Base-by-base conservation (phyloP, 2,113 vertebrate species). In the Mustelus asterias region DNA sequence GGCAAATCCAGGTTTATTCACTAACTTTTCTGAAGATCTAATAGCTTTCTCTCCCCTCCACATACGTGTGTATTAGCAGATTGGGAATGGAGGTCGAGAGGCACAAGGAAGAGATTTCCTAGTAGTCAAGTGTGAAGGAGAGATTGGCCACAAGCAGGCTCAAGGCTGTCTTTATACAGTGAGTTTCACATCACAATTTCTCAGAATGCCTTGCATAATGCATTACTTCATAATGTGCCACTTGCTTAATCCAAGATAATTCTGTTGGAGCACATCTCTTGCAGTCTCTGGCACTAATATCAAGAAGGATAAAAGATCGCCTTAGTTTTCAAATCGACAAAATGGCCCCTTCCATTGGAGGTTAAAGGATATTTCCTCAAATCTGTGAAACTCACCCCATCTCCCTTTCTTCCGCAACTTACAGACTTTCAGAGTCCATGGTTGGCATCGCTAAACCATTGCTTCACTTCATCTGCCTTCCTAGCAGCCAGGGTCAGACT, bases 361-460 rank as follows among this genome's bases (percentile, higher is more conserved):
- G 85, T 48, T 54, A 88, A 88, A 88, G 85, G 41, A 88, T 88
- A 88, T 10, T 86, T 86, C 41, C 83, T 48, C 85, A 88, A 54
- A 58, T 88, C 48, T 88, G 22, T 54, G 54, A 54, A 86, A 48
- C 37, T 86, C 83, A 54, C 22, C 5, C 70, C 54, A 10, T 29
- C 24, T 88, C 58, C 85, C 48, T 26, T 88, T 88, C 85, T 29
- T 48, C 26, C 44, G 13, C 20, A 88, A 88, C 1, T 10, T 58
- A 9, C 22, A 88, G 85, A 54, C 1, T 88, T 88, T 54, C 10
- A 86, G 29, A 86, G 18, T 37, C n/a, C 16, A 83, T 41, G 44
- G n/a, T 48, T 48, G 0, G 20, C 11, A 83, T 41, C 37, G 18
- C 13, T 20, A 41, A 48, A 88, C 24, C 3, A 88, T 22, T 9